Evolutionary conservation across 2,888 invertebrate genomes (phyloP).

Genomic region (Tetanocera ferruginea): DNA sequence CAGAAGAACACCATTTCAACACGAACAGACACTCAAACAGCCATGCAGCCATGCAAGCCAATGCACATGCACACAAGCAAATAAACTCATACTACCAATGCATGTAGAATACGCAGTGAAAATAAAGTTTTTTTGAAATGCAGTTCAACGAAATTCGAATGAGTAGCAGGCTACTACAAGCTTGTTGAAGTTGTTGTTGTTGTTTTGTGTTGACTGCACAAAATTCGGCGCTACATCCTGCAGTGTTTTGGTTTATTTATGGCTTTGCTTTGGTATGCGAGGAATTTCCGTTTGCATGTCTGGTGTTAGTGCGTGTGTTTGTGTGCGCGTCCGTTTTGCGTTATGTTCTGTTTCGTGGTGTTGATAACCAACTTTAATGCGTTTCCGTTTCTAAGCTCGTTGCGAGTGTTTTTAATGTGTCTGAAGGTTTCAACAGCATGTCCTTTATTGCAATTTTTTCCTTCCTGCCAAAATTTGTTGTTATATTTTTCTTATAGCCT

Average conservation of each 20-base stretch:
- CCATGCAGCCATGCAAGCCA: background rate
- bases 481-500: background rate
- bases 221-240: constrained; percentile 5
- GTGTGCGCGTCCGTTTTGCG: background rate
- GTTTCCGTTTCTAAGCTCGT: constrained; percentile 30
- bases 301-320: background rate
- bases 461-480: constrained; percentile 2
- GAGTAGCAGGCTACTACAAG: constrained; percentile 14
- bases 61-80: background rate
- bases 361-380: constrained; percentile 40
- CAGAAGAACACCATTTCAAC: background rate
- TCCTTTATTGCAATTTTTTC: constrained; percentile 18
- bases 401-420: constrained; percentile 18
- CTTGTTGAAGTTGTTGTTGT: background rate
- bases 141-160: background rate
- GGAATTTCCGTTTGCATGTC: constrained; percentile 16
- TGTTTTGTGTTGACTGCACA: background rate
- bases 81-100: background rate
- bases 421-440: background rate
- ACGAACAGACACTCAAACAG: background rate
- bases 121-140: constrained; percentile 4
- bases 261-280: constrained; percentile 22
- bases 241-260: constrained; percentile 20
- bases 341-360: constrained; percentile 23
- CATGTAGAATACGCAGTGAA: background rate